Evolutionary conservation across 2,113 vertebrate species (phyloP), one percentile per base, ranked within the genome.

Genomic region (Gobio gobio): DNA sequence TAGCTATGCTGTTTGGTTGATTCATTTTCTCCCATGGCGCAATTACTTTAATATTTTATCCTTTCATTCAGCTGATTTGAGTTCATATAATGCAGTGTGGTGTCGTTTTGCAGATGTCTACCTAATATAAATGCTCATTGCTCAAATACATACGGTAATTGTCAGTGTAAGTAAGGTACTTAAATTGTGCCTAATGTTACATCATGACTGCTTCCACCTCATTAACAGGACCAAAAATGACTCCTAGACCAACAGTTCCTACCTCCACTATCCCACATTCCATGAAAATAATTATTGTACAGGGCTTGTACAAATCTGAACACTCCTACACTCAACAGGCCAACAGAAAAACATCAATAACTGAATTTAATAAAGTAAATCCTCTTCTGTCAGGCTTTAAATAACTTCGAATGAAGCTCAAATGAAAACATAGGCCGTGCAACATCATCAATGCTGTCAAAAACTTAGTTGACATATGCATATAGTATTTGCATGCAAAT

Each of bases 401-500:
- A 29, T 74, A 13, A 5, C 66, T 61, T 73, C 56, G 1, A 14
- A 47, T 73, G 70, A 87, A 56, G 49, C 29, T 75, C 45, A 68
- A 85, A 82, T 72, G 20, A 78, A 73, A 82, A 56, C 33, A 22
- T 18, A 47, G 29, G 68, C 75, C 56, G 10, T 59, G 59, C 49
- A 49, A 49, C 47, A 68, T n/a, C 51, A 63, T 13, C 83, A 77
- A 20, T n/a, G 36, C 43, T 85, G 58, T 56, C 47, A 83, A 45
- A 88, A 76, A 63, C 70, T 33, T 81, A 68, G 63, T 61, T 85
- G 68, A 56, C 66, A 75, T 49, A 43, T 22, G 36, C 63, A 87
- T 79, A 59, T 33, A 78, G 22, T 20, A 83, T 87, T 90, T 88
- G 74, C 72, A 88, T 87, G 85, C 83, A 84, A 90, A 89, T 86